Evolutionary conservation across 2,888 invertebrate species (phyloP).

Genomic region (Congeria kusceri): DNA sequence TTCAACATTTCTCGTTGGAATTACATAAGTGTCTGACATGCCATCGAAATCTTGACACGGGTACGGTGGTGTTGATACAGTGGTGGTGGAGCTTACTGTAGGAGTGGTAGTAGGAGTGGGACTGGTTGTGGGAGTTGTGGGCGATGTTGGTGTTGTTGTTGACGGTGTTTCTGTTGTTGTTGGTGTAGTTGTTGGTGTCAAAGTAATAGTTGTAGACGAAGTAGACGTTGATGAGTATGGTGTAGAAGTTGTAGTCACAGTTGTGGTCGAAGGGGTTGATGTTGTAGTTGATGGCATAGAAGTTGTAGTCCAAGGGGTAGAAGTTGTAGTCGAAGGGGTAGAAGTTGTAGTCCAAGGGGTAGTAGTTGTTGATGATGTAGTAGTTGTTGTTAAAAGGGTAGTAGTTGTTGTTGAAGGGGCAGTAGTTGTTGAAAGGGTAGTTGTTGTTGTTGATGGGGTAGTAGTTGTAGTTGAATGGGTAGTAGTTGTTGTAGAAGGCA

Average conservation of each 20-base stretch:
- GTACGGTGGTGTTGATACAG: constrained; percentile 1
- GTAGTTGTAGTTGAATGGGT: not conserved
- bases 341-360: not conserved
- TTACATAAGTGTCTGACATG: not conserved
- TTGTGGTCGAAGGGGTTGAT: not conserved
- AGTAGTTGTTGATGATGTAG: not conserved
- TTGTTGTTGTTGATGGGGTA: not conserved
- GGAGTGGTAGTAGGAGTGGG: constrained; percentile 1
- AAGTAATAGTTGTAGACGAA: not conserved
- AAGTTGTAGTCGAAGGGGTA: not conserved
- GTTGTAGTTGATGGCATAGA: not conserved
- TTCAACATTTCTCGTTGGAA: not conserved
- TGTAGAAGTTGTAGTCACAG: not conserved
- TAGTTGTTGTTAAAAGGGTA: not conserved
- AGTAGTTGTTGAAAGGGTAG: constrained; percentile 1
- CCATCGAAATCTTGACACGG: constrained; percentile 1
- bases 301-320: constrained; percentile 1
- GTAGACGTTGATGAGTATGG: not conserved
- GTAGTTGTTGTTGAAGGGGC: not conserved
- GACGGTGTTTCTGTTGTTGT: too few species aligned
- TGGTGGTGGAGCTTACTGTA: not conserved
- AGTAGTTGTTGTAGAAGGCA: not conserved
- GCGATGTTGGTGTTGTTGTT: too few species aligned
- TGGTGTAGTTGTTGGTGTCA: too few species aligned
- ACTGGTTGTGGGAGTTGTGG: too few species aligned